Conservation (phyloP, 2,113 vertebrate species). For the Centropristis striata region DNA sequence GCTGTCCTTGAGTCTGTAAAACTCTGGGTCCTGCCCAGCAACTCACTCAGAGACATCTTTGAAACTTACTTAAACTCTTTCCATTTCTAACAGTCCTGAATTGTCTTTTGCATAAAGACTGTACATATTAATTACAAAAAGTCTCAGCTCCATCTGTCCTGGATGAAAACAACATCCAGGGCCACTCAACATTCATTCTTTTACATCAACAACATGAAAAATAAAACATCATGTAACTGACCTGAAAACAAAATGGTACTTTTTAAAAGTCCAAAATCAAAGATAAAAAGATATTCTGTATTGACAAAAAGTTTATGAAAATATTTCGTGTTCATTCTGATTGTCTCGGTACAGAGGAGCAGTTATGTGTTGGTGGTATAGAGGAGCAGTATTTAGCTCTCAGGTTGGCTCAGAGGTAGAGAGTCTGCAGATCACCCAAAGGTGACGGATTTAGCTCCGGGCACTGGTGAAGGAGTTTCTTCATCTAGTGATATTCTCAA, state of each 20-base stretch:
- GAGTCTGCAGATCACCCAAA: not conserved
- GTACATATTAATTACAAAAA: conserved; percentile 20
- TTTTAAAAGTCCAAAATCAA: conserved; percentile 11
- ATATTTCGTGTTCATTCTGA: not conserved
- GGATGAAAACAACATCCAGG: not conserved
- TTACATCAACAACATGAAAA: not conserved
- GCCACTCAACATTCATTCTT: not conserved
- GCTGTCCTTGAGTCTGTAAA: conserved; percentile 58
- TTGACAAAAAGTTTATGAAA: not conserved
- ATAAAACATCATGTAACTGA: not conserved
- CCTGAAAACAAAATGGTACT: conserved; percentile 16
- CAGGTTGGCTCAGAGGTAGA: conserved; percentile 43
- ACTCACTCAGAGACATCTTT: not conserved
- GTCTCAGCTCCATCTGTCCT: not conserved
- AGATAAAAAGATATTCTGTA: not conserved
- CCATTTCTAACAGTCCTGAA: conserved; percentile 15
- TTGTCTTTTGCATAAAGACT: conserved; percentile 5
- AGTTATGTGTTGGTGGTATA: no score
- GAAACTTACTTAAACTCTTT: not conserved
- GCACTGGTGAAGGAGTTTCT: not conserved
- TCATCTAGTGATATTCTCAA: no score
- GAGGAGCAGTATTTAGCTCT: not conserved
- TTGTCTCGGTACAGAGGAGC: not conserved
- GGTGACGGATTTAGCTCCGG: not conserved
- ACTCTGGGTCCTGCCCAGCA: conserved; percentile 73